Evolutionary conservation across 1,140 invertebrate species (phyloP), one percentile per base, ranked within the genome.

Genomic region (Scylla paramamosain): DNA sequence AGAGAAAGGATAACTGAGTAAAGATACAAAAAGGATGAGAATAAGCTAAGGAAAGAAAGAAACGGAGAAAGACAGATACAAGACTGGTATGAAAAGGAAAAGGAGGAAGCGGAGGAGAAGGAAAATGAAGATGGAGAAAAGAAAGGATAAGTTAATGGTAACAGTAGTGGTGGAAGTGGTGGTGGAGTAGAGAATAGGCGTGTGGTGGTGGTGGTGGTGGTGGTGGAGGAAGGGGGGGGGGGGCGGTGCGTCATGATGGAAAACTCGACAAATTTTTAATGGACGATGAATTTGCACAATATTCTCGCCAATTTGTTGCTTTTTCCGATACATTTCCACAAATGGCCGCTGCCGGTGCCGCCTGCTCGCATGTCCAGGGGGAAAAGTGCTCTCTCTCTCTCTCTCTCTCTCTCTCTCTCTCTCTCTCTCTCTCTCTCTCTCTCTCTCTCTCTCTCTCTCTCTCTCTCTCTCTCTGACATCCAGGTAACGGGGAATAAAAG

Each of bases 241-340:
- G 87, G 87, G 1, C 39, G 48, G 46, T 93, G 46, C 82, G 67
- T 46, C 91, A 92, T 82, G 91, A 84, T 93, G 45, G 77, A 48
- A 93, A 84, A 84, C 91, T 84, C 29, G 67, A 77, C 77, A 93
- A 93, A 84, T 93, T 93, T 93, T 93, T 93, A 93, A 93, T 93
- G 91, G 91, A 93, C 91, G 16, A 84, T 83, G 77, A 93, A 93
- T 93, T 93, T 93, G 91, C 31, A 46, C 77, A 93, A 93, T 82
- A 88, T 52, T 88, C 92, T 93, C 86, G 83, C 92, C 92, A 87
- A 52, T 93, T 93, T 93, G 67, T 46, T 92, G 59, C 59, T 92
- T 92, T 82, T 77, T 92, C 46, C 46, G 32, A 48, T 48, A 91
- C 89, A 91, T 91, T 46, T 59, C 89, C 89, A 48, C 89, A 91